Conservation (phyloP, 2,797 vertebrate genomes). For the Xerus rutilus region DNA sequence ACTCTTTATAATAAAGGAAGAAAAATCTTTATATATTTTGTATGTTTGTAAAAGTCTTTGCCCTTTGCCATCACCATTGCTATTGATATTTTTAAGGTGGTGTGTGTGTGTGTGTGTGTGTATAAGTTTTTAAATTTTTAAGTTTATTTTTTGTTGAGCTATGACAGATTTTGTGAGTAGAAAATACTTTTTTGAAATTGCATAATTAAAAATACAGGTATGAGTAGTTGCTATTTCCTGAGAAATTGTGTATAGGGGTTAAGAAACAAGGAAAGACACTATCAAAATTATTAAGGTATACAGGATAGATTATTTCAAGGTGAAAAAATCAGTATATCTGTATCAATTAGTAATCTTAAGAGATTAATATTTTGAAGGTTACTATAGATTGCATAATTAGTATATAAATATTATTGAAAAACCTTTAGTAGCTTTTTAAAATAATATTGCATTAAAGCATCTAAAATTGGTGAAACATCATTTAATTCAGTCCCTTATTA, state of each 20-base stretch:
- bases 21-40: not conserved
- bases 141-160: not conserved
- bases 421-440: slow-evolving; percentile 60
- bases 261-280: slow-evolving; percentile 61
- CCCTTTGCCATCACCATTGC: not conserved
- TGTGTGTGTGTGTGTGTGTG: not conserved
- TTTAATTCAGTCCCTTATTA: slow-evolving; percentile 31
- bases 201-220: slow-evolving; percentile 48
- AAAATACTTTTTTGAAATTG: slow-evolving; percentile 58
- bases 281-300: not conserved
- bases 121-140: not conserved
- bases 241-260: slow-evolving; percentile 54
- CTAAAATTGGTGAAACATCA: slow-evolving; percentile 35
- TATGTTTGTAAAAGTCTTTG: slow-evolving; percentile 42
- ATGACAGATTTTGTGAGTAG: not conserved
- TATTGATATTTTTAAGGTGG: slow-evolving; percentile 28
- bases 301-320: slow-evolving; percentile 39
- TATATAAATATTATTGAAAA: slow-evolving; percentile 49
- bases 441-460: slow-evolving; percentile 32
- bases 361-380: slow-evolving; percentile 53
- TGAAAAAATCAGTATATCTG: not conserved
- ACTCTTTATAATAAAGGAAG: not conserved
- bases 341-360: not conserved
- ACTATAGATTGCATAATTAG: slow-evolving; percentile 27
- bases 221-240: slow-evolving; percentile 3